phyloP scores from a whole-genome alignment of 2,888 invertebrate species.

The Aricia artaxerxes region DNA sequence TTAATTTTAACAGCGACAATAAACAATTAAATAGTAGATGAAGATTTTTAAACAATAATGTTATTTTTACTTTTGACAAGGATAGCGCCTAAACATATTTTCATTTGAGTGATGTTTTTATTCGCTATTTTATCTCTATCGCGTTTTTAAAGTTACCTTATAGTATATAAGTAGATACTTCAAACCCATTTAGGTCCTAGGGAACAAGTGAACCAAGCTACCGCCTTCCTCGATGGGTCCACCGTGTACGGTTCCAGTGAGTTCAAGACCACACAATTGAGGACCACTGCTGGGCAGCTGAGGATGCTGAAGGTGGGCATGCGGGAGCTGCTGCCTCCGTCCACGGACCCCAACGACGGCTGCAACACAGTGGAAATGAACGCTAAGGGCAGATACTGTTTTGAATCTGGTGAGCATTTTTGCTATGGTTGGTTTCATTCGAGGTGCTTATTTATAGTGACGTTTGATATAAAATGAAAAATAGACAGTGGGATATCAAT shows the following conservation, averaged over 20 bases:
- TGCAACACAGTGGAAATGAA: slow-evolving; percentile 87
- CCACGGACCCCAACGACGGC: slow-evolving; percentile 86
- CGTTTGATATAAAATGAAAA: background rate
- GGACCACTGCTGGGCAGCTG: slow-evolving; percentile 81
- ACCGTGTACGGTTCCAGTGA: slow-evolving; percentile 87
- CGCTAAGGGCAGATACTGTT: slow-evolving; percentile 88
- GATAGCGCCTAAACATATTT: too few relatives aligned
- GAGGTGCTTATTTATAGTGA: background rate
- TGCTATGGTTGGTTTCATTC: background rate
- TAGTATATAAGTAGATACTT: too few relatives aligned
- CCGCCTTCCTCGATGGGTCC: slow-evolving; percentile 92
- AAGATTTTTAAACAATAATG: too few relatives aligned
- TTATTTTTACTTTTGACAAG: too few relatives aligned
- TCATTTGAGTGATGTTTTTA: too few relatives aligned
- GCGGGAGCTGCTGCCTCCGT: slow-evolving; percentile 85
- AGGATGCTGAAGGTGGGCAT: slow-evolving; percentile 84
- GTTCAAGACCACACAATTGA: slow-evolving; percentile 69
- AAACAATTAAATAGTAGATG: too few relatives aligned
- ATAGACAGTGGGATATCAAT: too few relatives aligned
- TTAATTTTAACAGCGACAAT: too few relatives aligned
- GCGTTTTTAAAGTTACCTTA: too few relatives aligned
- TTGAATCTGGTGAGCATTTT: slow-evolving; percentile 81
- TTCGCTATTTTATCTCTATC: too few relatives aligned
- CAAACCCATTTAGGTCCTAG: slow-evolving; percentile 80
- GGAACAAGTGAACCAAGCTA: slow-evolving; percentile 92